These are phyloP conservation scores for Mormyrus hasselquistii DNA, from an alignment of 2,797 vertebrate genomes.

Conservation along the genomic window DNA sequence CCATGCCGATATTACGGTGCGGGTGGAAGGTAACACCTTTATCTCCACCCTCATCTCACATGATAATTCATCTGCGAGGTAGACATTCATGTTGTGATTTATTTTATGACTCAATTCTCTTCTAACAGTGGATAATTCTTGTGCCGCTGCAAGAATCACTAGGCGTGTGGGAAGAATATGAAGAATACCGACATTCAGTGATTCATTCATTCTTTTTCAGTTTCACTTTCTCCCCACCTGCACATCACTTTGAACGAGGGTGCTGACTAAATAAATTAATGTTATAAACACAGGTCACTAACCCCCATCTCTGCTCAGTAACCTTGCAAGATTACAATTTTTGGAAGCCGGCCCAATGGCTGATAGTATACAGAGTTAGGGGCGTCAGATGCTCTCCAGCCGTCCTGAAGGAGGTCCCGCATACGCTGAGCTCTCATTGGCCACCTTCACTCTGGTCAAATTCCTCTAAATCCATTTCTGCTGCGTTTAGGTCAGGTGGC, in stretches of 20 bases:
- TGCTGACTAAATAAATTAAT: neutral
- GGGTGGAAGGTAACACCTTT: neutral
- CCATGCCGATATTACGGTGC: neutral
- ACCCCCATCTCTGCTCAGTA: neutral
- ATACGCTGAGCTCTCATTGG: neutral
- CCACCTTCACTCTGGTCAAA: neutral
- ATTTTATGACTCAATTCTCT: neutral
- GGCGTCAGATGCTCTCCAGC: neutral
- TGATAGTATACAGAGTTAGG: neutral
- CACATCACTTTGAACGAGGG: neutral
- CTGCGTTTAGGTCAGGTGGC: neutral
- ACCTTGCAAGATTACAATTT: neutral
- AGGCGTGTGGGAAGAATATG: neutral
- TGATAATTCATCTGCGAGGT: neutral
- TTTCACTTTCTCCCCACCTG: neutral
- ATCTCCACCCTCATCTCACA: neutral
- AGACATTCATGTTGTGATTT: neutral
- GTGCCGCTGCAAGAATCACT: neutral
- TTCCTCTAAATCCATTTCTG: neutral
- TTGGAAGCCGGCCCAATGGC: neutral
- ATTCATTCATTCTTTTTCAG: neutral
- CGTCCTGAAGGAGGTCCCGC: neutral
- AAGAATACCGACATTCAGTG: neutral
- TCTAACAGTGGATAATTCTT: neutral
- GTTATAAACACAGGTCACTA: neutral